Conservation (phyloP, 2,888 invertebrate genomes). For the Platerodrilus igneus region DNA sequence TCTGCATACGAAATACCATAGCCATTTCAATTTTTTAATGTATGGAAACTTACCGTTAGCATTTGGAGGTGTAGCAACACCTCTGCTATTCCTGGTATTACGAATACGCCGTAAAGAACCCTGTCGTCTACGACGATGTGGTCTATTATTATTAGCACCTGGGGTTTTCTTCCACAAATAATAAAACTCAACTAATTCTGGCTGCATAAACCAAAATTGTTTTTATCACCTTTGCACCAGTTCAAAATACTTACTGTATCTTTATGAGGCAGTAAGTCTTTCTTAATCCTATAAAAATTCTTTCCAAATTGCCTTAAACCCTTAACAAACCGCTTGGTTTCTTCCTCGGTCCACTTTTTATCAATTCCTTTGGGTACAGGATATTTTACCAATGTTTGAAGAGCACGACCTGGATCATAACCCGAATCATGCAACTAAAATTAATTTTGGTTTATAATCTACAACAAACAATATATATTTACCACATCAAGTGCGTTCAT, state of each 20-base stretch:
- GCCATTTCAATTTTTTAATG: slow-evolving; percentile 15
- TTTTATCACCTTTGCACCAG: slow-evolving; percentile 1
- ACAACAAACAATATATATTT: slow-evolving; percentile 37
- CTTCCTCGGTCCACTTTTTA: slow-evolving; percentile 98
- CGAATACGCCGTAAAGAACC: slow-evolving; percentile 83
- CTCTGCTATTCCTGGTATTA: slow-evolving; percentile 81
- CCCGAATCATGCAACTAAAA: slow-evolving; percentile 85
- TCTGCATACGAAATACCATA: slow-evolving; percentile 46
- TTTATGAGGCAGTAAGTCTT: slow-evolving; percentile 94
- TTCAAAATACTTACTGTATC: slow-evolving; percentile 68
- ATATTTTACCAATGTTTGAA: slow-evolving; percentile 94
- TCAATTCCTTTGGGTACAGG: slow-evolving; percentile 96
- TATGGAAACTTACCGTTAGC: slow-evolving; percentile 27
- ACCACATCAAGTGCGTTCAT: slow-evolving; percentile 94
- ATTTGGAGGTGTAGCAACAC: slow-evolving; percentile 51
- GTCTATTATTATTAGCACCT: slow-evolving; percentile 93
- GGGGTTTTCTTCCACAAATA: slow-evolving; percentile 99
- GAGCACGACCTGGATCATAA: slow-evolving; percentile 93
- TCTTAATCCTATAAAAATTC: slow-evolving; percentile 96
- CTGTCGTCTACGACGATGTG: slow-evolving; percentile 84
- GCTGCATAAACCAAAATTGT: slow-evolving; percentile 48
- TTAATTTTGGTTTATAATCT: neutral
- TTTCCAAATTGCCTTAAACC: slow-evolving; percentile 98
- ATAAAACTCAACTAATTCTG: slow-evolving; percentile 97
- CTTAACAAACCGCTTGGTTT: slow-evolving; percentile 97